Evolutionary conservation across 2,888 invertebrate species (phyloP), one percentile per base, ranked within the genome.

Genomic region (Endotricha flammealis): DNA sequence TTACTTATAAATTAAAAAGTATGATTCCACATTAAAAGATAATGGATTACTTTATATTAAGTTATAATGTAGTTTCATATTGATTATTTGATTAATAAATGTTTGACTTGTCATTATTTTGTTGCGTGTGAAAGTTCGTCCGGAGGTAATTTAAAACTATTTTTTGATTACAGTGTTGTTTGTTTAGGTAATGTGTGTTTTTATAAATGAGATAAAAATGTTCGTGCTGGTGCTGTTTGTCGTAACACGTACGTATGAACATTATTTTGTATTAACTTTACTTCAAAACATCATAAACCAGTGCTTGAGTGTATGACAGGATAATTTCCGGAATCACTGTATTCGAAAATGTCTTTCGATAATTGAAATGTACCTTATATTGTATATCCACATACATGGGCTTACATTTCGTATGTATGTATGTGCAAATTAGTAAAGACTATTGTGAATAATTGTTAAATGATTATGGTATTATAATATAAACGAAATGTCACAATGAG

Each of bases 61-160:
- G 66, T 79, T 40, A 64, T 81, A 57, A 50, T 80, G 48, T 57
- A 80, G 81, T 82, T 66, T 42, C 79, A n/a, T 79, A 78, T 69
- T 38, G 44, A 53, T 58, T 54, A 32, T 47, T 32, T 37, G 38
- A 38, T 44, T 46, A 41, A 43, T 49, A 47, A 46, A 55, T 59
- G 41, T 51, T 47, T 36, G 57, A 42, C 35, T 50, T 33, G 34
- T 38, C 13, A 22, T 33, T 41, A 52, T 55, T 53, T 32, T 43
- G 53, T 75, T 64, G 69, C 70, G 73, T 71, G 73, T 47, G 29
- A 50, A 68, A 69, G 53, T 68, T 70, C 54, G 47, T 50, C 52
- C 40, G 58, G 64, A 57, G 64, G 60, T 69, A 68, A 75, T 75
- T 74, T 72, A 64, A 65, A 57, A 57, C 57, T 44, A 46, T 36